A percentile compares a stretch with the other conserved stretches of the same genome.
phyloP scores from a whole-genome alignment of 2,113 vertebrate species.

The Condylura cristata region DNA sequence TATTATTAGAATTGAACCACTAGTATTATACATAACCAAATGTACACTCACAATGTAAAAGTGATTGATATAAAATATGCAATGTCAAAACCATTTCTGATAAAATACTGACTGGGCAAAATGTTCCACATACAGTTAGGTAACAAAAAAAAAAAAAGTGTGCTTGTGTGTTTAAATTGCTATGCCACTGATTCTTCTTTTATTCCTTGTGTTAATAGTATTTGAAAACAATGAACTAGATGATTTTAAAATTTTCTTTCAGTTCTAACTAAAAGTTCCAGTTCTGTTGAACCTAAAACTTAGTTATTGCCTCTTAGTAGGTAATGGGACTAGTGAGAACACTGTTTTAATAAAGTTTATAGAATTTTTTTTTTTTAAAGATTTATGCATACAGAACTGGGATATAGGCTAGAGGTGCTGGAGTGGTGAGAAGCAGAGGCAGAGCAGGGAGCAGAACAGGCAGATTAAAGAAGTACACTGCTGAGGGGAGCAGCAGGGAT shows the following conservation, averaged over 20 bases:
- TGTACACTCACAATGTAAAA: constrained; percentile 11
- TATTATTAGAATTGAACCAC: constrained; percentile 30
- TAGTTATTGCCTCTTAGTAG: background rate
- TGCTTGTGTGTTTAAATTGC: constrained; percentile 5
- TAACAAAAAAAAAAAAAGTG: background rate
- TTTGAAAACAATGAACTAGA: constrained; percentile 42
- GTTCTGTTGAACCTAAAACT: background rate
- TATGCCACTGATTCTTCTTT: background rate
- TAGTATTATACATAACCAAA: constrained; percentile 31
- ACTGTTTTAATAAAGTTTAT: constrained; percentile 35
- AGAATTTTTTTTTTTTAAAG: too few relatives aligned
- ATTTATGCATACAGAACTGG: too few relatives aligned
- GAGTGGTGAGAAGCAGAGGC: too few relatives aligned
- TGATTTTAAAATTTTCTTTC: constrained; percentile 24
- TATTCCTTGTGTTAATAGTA: background rate
- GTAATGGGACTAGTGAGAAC: background rate
- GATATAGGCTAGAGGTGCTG: too few relatives aligned
- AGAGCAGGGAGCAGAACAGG: too few relatives aligned
- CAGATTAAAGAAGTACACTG: too few relatives aligned
- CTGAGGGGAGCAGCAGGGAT: too few relatives aligned
- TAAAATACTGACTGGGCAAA: background rate
- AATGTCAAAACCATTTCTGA: constrained; percentile 25
- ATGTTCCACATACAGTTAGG: background rate
- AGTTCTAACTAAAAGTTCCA: constrained; percentile 7
- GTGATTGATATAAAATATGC: constrained; percentile 23